Evolutionary conservation across 2,888 invertebrate genomes (phyloP), one percentile per base, ranked within the genome.

Genomic region (Drosophila setosimentum): DNA sequence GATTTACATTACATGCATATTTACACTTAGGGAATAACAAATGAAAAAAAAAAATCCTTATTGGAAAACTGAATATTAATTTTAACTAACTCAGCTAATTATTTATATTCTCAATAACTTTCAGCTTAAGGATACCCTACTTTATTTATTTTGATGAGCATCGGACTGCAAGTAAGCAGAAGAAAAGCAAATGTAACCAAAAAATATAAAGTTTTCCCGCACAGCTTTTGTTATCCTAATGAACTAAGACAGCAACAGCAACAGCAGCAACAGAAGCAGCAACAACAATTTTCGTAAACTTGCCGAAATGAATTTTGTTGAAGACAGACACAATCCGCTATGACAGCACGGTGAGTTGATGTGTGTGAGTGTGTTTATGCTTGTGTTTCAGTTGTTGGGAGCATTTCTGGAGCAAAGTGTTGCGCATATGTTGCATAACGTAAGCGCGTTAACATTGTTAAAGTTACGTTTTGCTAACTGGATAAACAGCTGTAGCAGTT

Each of bases 201-300:
- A 72, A 78, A 74, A 64, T 68, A 69, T 40, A 67, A 80, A 89
- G 70, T 89, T 85, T 87, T 77, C 68, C 57, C 51, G 24, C 63
- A 68, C 70, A 80, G 82, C 82, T 87, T 87, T 85, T 89, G 85
- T 87, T 84, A 74, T 80, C 64, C 80, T 87, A 89, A 85, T 89
- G 82, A 85, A 82, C 77, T 73, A 66, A 59, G 69, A 55, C 58
- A 80, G 48, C 66, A 70, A 37, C 61, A 69, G 48, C 68, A 66
- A 10, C 60, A 68, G 21, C 40, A 64, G 8, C 37, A 66, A 54
- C 45, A 63, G 3, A 16, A 32, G 55, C 18, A 72, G 40, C 37
- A 59, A 29, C 62, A 68, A 64, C 67, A 80, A 74, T 70, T 85
- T 89, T 87, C 77, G 87, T 89, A 85, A 85, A 89, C 85, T 87